Base-by-base conservation (phyloP, 2,888 invertebrate species). In the Rhamnusium bicolor region DNA sequence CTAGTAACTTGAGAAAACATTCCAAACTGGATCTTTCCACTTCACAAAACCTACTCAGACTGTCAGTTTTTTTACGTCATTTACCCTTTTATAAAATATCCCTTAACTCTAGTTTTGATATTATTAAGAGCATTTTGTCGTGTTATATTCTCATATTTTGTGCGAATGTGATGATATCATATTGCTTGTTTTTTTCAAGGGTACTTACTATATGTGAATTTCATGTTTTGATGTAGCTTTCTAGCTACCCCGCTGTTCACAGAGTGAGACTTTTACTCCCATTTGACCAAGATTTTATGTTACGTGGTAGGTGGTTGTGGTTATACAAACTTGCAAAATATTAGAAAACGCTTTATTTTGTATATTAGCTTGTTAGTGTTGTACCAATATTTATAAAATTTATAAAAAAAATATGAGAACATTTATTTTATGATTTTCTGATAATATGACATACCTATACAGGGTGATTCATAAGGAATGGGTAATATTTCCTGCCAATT, bases 201-300 rank as follows among this genome's bases (percentile, higher is more conserved):
- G n/a, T n/a, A n/a, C n/a, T n/a, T 76, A 72, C 62, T 63, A 77
- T 77, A 79, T 77, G 79, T 72, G 79, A 79, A 76, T 71, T 71
- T 76, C 76, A 66, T 79, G 79, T 79, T 72, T 21, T 72, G 69
- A 46, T 24, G 53, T 63, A 16, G 69, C 62, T 61, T 47, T 58
- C 53, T 56, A 67, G 71, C 65, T 32, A 46, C 54, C 73, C 66
- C 32, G 54, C 74, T 68, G 69, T 61, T 71, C 67, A 67, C 49
- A 62, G 29, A 24, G 49, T 46, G 71, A 32, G 65, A 29, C 18
- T 40, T n/a, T 58, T 58, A 58, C 60, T 69, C 53, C 29, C 49
- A 51, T 61, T 49, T 60, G 49, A 60, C 60, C 40, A 6, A 49
- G 40, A 62, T 29, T 54, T 61, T 18, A 54, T 69, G 63, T 72